Conservation (phyloP, 1,140 invertebrate genomes). For the Heterodera carotae region DNA sequence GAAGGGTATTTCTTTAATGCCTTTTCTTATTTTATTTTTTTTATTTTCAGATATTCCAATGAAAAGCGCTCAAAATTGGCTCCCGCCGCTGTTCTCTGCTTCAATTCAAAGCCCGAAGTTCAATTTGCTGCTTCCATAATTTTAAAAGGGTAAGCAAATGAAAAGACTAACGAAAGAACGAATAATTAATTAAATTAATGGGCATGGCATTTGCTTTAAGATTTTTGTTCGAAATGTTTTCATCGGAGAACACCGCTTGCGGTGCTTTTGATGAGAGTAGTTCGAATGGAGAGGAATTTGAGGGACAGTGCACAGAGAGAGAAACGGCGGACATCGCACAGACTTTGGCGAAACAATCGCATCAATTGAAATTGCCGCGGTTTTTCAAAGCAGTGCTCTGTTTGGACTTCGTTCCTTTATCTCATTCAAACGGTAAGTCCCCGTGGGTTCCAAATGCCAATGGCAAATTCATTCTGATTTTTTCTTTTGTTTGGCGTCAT, state of each 20-base stretch:
- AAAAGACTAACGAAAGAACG: background rate
- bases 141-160: slow-evolving; percentile 28
- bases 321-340: background rate
- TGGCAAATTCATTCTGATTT: slow-evolving; percentile 6
- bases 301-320: background rate
- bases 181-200: background rate
- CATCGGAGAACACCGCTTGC: slow-evolving; percentile 15
- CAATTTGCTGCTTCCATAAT: slow-evolving; percentile 30
- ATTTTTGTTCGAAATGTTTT: slow-evolving; percentile 36
- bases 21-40: background rate
- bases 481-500: background rate
- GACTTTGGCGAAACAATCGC: background rate
- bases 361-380: slow-evolving; percentile 6
- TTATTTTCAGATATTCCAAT: background rate
- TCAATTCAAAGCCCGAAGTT: slow-evolving; percentile 19
- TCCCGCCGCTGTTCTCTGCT: background rate
- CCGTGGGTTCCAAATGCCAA: background rate
- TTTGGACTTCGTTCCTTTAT: background rate
- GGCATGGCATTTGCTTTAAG: too few species aligned
- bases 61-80: background rate
- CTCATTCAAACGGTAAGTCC: background rate
- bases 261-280: background rate
- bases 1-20: background rate
- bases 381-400: slow-evolving; percentile 20
- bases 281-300: background rate